Conservation (phyloP, 37 sponge, comb jelly and placozoan genomes). For the Ephydatia muelleri region DNA sequence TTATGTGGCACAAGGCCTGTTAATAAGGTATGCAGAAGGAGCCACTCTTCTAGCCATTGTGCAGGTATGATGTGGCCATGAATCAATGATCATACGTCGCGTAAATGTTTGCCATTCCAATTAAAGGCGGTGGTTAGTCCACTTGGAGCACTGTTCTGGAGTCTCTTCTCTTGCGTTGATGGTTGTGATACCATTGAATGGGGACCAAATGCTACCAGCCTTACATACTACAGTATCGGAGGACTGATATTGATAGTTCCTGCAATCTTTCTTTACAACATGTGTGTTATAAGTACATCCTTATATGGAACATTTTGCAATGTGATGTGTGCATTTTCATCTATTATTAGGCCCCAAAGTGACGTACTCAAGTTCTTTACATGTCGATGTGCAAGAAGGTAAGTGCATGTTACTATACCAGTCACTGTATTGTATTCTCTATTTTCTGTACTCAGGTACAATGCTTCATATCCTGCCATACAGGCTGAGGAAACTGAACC, state of each 20-base stretch:
- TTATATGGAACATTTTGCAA: background rate
- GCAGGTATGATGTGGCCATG: slow-evolving; percentile 21
- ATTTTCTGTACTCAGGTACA: no score
- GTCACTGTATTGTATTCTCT: no score
- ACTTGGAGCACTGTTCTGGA: slow-evolving; percentile 81
- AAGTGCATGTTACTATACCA: no score
- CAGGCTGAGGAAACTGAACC: no score
- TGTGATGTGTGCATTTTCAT: no score
- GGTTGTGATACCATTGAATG: slow-evolving; percentile 29
- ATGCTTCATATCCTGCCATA: no score
- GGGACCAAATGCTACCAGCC: slow-evolving; percentile 48
- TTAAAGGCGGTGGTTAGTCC: slow-evolving; percentile 69
- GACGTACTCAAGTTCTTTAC: no score
- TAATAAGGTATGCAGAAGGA: slow-evolving; percentile 69
- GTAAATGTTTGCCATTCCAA: no score
- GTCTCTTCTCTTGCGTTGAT: slow-evolving; percentile 28
- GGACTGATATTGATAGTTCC: slow-evolving; percentile 75
- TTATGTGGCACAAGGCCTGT: slow-evolving; percentile 67
- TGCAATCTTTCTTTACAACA: slow-evolving; percentile 69
- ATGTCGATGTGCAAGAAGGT: no score
- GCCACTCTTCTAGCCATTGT: slow-evolving; percentile 76
- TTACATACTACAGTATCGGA: slow-evolving; percentile 74
- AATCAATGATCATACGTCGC: background rate
- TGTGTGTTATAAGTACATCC: slow-evolving; percentile 19
- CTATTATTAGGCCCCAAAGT: no score